Percentiles rank a stretch among this genome's conserved stretches.
Conservation (phyloP, 2,797 vertebrate genomes). For the Ciconia nigra region DNA sequence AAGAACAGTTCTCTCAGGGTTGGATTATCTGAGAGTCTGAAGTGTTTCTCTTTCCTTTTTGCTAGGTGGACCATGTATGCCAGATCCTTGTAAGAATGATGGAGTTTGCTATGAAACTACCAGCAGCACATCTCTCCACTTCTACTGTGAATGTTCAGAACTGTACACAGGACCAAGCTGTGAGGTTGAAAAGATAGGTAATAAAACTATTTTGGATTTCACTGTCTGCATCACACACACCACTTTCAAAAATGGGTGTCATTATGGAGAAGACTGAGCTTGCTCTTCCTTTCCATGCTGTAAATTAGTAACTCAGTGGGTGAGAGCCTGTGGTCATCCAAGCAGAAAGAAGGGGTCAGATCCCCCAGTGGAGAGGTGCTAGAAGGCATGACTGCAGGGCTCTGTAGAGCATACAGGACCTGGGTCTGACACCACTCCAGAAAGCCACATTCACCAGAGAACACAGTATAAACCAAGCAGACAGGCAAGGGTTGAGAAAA, state of each 20-base stretch:
- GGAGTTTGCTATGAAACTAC: conserved; percentile 44
- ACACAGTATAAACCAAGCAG: neutral
- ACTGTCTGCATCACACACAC: neutral
- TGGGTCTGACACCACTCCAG: neutral
- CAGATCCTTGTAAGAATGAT: conserved; percentile 64
- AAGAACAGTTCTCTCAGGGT: neutral
- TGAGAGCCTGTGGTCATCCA: neutral
- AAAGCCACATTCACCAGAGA: neutral
- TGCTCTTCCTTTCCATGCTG: neutral
- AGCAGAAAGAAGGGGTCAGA: neutral
- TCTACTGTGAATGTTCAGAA: conserved; percentile 48
- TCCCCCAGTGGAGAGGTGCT: neutral
- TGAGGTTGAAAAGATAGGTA: conserved; percentile 14
- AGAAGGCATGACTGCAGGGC: neutral
- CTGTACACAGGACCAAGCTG: conserved; percentile 45
- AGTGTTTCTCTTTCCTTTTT: neutral
- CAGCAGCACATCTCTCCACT: neutral
- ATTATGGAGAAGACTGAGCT: neutral
- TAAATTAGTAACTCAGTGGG: neutral
- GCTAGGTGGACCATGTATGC: conserved; percentile 64
- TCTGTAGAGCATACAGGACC: neutral
- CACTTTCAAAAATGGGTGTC: neutral
- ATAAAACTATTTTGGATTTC: neutral
- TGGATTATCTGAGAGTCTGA: neutral
- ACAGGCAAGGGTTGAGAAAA: neutral